phyloP scores from a whole-genome alignment of 2,888 invertebrate genomes.

The Tholera decimalis region DNA sequence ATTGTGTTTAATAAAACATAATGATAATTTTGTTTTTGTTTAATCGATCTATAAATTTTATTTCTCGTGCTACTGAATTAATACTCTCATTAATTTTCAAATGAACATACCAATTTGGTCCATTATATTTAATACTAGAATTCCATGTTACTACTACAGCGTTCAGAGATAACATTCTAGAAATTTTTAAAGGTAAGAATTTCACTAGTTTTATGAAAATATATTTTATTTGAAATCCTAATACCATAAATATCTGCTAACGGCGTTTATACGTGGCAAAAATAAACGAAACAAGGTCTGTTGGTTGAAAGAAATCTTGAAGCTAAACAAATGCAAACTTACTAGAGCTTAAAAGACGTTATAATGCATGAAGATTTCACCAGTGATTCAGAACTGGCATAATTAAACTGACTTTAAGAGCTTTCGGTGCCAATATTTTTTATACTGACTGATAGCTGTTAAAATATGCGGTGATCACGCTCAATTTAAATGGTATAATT shows the following conservation, averaged over 20 bases:
- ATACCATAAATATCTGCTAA: slow-evolving; percentile 7
- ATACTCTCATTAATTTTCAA: slow-evolving; percentile 38
- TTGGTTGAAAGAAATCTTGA: neutral
- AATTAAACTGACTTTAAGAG: neutral
- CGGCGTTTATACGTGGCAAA: neutral
- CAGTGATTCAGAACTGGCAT: neutral
- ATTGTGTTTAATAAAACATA: slow-evolving; percentile 48
- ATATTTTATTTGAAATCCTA: slow-evolving; percentile 22
- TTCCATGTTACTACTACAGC: slow-evolving; percentile 29
- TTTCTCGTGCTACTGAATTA: slow-evolving; percentile 42
- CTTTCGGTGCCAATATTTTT: neutral
- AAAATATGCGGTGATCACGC: neutral
- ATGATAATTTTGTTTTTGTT: slow-evolving; percentile 30
- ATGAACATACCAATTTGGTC: slow-evolving; percentile 69
- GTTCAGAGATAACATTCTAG: slow-evolving; percentile 18
- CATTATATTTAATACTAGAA: slow-evolving; percentile 59
- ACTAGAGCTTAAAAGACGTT: slow-evolving; percentile 13
- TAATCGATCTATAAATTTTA: slow-evolving; percentile 44
- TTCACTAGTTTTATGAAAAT: slow-evolving; percentile 47
- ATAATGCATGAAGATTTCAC: neutral
- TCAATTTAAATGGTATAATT: neutral
- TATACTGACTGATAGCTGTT: neutral
- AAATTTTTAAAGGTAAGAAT: slow-evolving; percentile 26
- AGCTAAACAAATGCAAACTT: neutral
- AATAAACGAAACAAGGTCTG: neutral